Base-by-base conservation (phyloP, 2,888 invertebrate species). In the Molorchus minor region DNA sequence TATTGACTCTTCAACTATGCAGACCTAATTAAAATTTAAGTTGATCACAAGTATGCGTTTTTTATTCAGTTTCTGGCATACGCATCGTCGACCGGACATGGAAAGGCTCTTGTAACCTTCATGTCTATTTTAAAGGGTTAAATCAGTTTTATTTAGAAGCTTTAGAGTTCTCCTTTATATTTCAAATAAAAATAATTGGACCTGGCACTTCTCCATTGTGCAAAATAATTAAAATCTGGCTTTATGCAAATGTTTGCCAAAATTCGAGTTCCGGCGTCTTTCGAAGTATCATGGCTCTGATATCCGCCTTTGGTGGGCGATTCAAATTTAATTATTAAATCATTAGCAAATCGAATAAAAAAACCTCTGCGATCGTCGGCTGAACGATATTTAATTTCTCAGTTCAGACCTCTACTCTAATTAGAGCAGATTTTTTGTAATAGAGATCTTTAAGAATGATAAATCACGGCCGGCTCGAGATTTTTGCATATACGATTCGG, bases 191-290 rank as follows among this genome's bases (percentile, higher is more conserved):
- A n/a, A n/a, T n/a, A n/a, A 47, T 19, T 47, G 35, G 20, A 47
- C 47, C 20, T 40, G n/a, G 38, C 21, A 16, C 40, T 19, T 19
- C 15, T 35, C 44, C 19, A 41, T 54, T 54, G 54, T 54, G 20
- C 8, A 29, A 29, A 44, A 54, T 54, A 54, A 54, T 54, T 54
- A 54, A 54, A 54, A 54, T 44, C 54, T 29, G 38, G 19, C 54
- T n/a, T n/a, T 54, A 54, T 54, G 54, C 54, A 54, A 54, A 54
- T 54, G 45, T 54, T 54, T 54, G 44, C 15, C 20, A 8, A 12
- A 47, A 36, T 15, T 20, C 21, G 19, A 21, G 16, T 44, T 36
- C 19, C 21, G 45, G 12, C 45, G 29, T 21, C 33, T 43, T 33
- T 38, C 36, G 54, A 44, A 36, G 44, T 36, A 16, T 35, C 20